Evolutionary conservation across 53 echinoderm and acorn worm genomes (phyloP).

Genomic region (Hippasteria phrygiana): DNA sequence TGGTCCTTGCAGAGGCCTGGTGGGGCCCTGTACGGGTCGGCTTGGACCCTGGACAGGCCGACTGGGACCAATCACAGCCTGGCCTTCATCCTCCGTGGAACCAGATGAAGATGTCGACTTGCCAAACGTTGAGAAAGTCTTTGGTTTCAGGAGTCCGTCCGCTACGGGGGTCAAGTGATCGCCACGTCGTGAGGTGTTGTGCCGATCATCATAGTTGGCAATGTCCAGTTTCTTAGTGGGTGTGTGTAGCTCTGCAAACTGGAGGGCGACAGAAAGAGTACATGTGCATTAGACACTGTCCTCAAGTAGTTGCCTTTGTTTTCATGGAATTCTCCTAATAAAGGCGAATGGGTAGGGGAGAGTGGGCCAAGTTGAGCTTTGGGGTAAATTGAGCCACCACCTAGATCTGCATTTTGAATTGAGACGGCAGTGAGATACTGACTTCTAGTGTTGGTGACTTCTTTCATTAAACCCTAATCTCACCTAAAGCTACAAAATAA

Average conservation of each 20-base stretch:
- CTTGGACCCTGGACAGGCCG: slow-evolving; percentile 44
- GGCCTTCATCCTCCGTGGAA: not conserved
- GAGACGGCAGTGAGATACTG: too few relatives aligned
- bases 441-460: too few relatives aligned
- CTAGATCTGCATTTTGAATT: too few relatives aligned
- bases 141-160: slow-evolving; percentile 53
- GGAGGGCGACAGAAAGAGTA: not conserved
- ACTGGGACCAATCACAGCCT: slow-evolving; percentile 26
- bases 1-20: slow-evolving; percentile 71
- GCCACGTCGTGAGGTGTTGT: slow-evolving; percentile 28
- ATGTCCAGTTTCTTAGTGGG: slow-evolving; percentile 55
- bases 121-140: slow-evolving; percentile 82
- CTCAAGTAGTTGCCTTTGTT: too few relatives aligned
- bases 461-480: too few relatives aligned
- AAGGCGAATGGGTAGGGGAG: too few relatives aligned
- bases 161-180: slow-evolving; percentile 63
- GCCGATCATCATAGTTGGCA: slow-evolving; percentile 36
- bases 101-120: slow-evolving; percentile 19
- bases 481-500: too few relatives aligned
- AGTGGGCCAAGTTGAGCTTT: too few relatives aligned
- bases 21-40: slow-evolving; percentile 68
- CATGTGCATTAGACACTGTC: not conserved
- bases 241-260: slow-evolving; percentile 55
- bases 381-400: too few relatives aligned
- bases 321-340: too few relatives aligned